Conservation (phyloP, 2,888 invertebrate species). For the Mechanitis mazaeus region DNA sequence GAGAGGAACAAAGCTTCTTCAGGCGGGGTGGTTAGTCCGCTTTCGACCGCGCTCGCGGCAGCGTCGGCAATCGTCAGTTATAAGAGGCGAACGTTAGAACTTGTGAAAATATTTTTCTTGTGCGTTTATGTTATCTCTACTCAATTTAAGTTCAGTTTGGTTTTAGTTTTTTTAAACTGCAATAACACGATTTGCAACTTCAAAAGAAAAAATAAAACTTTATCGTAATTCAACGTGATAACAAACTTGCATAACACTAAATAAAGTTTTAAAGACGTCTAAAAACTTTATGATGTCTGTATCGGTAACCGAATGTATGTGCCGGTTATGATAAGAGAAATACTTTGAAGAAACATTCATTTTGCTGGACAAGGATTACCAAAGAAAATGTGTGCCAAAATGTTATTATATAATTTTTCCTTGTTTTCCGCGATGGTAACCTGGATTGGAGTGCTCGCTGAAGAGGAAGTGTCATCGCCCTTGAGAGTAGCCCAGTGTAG, state of each 20-base stretch:
- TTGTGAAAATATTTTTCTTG: conserved; percentile 62
- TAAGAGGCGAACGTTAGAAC: conserved; percentile 57
- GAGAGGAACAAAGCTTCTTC: conserved; percentile 73
- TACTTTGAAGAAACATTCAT: conserved; percentile 50
- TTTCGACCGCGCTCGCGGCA: conserved; percentile 68
- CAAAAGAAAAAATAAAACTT: conserved; percentile 16
- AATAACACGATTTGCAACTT: conserved; percentile 3
- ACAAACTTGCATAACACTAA: conserved; percentile 26
- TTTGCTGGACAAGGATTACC: conserved; percentile 57
- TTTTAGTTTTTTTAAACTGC: conserved; percentile 29
- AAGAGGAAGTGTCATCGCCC: conserved; percentile 83
- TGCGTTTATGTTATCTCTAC: conserved; percentile 49
- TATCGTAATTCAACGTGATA: conserved; percentile 20
- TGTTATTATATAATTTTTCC: conserved; percentile 72
- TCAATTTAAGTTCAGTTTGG: conserved; percentile 51
- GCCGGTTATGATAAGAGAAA: conserved; percentile 65
- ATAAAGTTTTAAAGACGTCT: conserved; percentile 40
- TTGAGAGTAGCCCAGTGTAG: conserved; percentile 83
- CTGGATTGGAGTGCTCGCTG: conserved; percentile 74
- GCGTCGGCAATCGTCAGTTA: conserved; percentile 47
- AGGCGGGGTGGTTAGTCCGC: conserved; percentile 76
- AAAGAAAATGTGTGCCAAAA: conserved; percentile 77
- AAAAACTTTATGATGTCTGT: conserved; percentile 57
- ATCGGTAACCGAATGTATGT: conserved; percentile 49
- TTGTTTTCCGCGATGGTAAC: conserved; percentile 63